phyloP scores from a whole-genome alignment of 2,797 vertebrate species.

The Molossus alvarezi region DNA sequence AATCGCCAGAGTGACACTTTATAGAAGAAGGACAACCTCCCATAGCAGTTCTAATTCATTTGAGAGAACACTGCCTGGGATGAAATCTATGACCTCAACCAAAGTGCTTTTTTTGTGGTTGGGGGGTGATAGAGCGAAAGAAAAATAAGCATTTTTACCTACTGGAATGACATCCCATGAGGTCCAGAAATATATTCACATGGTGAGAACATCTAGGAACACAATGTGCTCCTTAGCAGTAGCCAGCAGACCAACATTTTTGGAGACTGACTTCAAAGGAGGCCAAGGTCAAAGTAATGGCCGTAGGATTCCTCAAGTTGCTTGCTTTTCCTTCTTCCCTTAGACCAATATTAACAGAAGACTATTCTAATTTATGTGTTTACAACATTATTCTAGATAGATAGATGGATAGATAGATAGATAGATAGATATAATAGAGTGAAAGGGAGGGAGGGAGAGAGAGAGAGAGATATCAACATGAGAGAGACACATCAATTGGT shows the following conservation, averaged over 20 bases:
- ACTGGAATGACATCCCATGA: not conserved
- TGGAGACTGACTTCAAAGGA: not conserved
- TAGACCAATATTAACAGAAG: not conserved
- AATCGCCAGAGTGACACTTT: not conserved
- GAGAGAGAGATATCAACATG: too few relatives aligned
- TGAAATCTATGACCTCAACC: not conserved
- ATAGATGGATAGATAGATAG: too few relatives aligned
- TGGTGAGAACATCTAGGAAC: not conserved
- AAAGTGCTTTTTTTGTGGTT: not conserved
- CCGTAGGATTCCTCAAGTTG: not conserved
- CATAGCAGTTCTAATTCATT: not conserved
- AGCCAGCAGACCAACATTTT: not conserved
- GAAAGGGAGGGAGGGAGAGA: too few relatives aligned
- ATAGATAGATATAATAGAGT: too few relatives aligned
- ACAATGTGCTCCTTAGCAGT: not conserved
- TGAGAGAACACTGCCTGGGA: not conserved
- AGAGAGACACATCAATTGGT: too few relatives aligned
- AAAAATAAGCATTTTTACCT: not conserved
- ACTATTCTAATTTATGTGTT: not conserved
- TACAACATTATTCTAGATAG: not conserved
- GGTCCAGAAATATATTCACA: not conserved
- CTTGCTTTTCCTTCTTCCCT: not conserved
- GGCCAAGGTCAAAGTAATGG: not conserved
- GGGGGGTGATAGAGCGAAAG: not conserved
- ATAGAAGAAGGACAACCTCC: not conserved